These are phyloP conservation scores for Periophthalmus modestus DNA, from an alignment of 2,113 vertebrate species.

Conservation along the genomic window DNA sequence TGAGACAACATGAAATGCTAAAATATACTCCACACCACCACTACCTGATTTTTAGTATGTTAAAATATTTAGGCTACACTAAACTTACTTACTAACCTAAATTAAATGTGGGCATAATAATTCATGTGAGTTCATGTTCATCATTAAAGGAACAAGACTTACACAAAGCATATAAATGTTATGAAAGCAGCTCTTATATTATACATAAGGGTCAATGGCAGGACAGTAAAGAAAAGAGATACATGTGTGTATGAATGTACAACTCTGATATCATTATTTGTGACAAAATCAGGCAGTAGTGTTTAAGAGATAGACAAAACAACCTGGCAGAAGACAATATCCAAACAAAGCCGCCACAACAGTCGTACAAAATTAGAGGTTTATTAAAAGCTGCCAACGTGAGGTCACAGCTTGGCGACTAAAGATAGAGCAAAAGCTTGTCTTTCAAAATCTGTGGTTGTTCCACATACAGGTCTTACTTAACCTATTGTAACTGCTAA, in stretches of 20 bases:
- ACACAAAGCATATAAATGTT: neutral
- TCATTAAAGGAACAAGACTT: neutral
- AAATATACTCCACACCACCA: too few relatives aligned
- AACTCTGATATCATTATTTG: neutral
- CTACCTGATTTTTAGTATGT: too few relatives aligned
- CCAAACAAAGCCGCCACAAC: neutral
- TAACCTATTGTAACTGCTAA: neutral
- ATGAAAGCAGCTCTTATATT: neutral
- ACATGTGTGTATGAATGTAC: neutral
- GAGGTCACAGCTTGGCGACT: conserved; percentile 2
- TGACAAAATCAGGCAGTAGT: neutral
- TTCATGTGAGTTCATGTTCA: neutral
- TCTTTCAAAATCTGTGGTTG: conserved; percentile 8
- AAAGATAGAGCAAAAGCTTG: conserved; percentile 14
- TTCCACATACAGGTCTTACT: neutral
- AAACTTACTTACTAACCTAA: too few relatives aligned
- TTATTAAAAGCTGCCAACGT: neutral
- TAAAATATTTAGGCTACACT: too few relatives aligned
- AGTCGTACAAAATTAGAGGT: neutral
- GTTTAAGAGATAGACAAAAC: conserved; percentile 1
- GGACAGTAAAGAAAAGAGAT: neutral
- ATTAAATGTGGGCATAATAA: too few relatives aligned
- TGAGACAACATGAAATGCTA: too few relatives aligned
- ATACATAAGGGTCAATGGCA: neutral
- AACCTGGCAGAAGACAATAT: neutral